phyloP scores from a whole-genome alignment of 1,140 invertebrate genomes.

The Asbolus verrucosus region DNA sequence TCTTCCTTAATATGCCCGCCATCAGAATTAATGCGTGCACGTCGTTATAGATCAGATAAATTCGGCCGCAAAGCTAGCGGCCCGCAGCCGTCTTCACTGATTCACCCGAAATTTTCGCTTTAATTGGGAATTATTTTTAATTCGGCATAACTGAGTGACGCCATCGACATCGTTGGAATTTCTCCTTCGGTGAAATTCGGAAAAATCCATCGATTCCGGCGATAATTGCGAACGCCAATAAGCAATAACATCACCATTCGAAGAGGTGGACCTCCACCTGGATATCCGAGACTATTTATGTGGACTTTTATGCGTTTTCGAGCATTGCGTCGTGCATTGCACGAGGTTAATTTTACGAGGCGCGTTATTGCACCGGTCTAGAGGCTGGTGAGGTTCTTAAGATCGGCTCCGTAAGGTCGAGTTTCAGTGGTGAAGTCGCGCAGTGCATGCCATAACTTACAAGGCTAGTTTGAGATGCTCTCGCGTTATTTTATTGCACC shows the following conservation, averaged over 20 bases:
- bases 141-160: not conserved
- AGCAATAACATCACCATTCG: conserved; percentile 50
- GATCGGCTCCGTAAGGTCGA: not conserved
- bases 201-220: not conserved
- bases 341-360: conserved; percentile 61
- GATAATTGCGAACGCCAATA: conserved; percentile 54
- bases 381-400: not conserved
- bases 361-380: conserved; percentile 55
- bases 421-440: conserved; percentile 11
- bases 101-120: conserved; percentile 4
- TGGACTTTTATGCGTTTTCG: conserved; percentile 59
- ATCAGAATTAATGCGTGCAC: conserved; percentile 8
- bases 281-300: conserved; percentile 60
- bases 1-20: conserved; percentile 10
- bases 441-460: conserved; percentile 55
- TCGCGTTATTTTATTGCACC: conserved; percentile 54
- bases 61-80: not conserved
- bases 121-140: conserved; percentile 26
- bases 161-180: not conserved
- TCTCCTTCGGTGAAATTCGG: not conserved
- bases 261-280: conserved; percentile 55
- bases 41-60: conserved; percentile 14
- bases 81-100: conserved; percentile 5
- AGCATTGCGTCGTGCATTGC: conserved; percentile 55
- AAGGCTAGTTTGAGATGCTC: conserved; percentile 55